Evolutionary conservation across 2,113 vertebrate genomes (phyloP), one percentile per base, ranked within the genome.

Genomic region (Condylura cristata): DNA sequence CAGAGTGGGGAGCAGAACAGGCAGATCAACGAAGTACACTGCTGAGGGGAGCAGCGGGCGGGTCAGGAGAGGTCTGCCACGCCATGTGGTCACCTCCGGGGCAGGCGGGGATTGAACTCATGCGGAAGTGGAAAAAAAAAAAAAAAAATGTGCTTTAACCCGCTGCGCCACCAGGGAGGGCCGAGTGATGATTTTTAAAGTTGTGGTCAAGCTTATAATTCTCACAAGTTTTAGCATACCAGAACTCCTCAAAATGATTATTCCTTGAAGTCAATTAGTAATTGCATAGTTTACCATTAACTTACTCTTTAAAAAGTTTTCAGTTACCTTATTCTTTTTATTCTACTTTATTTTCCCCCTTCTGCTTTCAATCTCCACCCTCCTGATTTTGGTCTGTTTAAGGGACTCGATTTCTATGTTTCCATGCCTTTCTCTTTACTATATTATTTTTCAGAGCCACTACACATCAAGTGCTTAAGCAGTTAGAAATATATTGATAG

Each of bases 401-500:
- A 90, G 89, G 37, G 66, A 92, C 48, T 94, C 37, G 20, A 28
- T 90, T 68, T 75, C 51, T 16, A 14, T 91, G 56, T 89, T 81
- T 96, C 87, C 53, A 48, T 82, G 24, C 17, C 4, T 94, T 93
- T 86, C 20, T 12, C 58, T 92, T 78, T 70, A 8, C 9, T 20
- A 24, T 53, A 32, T 34, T 89, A 56, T 46, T 92, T 96, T 90
- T 53, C 86, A 70, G 90, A 91, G 68, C 70, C 32, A 89, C 81
- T 66, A 63, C 4, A 8, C 48, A 83, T n/a, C 71, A 70, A 78
- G 60, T 78, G 22, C 44, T 88, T 65, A 90, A 58, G 63, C 58
- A 89, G 39, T 34, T 91, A 63, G 30, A 86, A 63, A 95, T 80
- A 72, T 16, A 86, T 71, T 60, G 72, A 79, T 65, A 93, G 61